Percentiles rank a stretch among this genome's conserved stretches.
These are phyloP conservation scores for Rynchops niger DNA, from an alignment of 2,113 vertebrate species.

Conservation along the genomic window DNA sequence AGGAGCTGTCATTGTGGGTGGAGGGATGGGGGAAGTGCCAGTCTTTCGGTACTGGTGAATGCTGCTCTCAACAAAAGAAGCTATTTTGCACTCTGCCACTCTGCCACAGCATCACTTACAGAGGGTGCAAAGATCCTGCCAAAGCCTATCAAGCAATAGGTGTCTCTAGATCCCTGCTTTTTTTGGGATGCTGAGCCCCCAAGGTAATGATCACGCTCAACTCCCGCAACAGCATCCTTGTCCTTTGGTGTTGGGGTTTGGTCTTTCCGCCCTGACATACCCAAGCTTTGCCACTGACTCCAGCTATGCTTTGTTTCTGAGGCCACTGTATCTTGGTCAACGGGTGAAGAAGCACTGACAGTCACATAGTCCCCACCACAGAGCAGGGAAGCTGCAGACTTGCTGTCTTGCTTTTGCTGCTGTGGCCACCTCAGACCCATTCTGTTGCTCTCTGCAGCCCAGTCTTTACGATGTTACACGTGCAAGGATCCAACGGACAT, in stretches of 20 bases:
- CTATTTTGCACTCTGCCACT: background rate
- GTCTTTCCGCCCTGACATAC: accelerated
- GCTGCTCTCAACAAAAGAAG: background rate
- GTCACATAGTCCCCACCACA: too few species aligned
- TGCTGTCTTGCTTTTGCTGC: background rate
- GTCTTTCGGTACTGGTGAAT: background rate
- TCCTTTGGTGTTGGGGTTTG: background rate
- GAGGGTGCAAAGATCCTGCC: background rate
- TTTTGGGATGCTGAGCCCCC: background rate
- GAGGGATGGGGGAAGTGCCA: background rate
- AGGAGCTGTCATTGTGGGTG: background rate
- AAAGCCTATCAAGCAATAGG: background rate
- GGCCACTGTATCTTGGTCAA: background rate
- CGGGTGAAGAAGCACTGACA: background rate
- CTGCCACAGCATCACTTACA: background rate
- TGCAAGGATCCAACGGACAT: conserved; percentile 37
- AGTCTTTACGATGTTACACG: conserved; percentile 3
- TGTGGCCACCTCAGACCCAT: background rate
- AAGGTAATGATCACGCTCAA: background rate
- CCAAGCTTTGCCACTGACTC: background rate
- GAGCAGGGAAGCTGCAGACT: background rate
- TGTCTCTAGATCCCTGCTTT: background rate
- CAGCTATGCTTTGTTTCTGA: background rate
- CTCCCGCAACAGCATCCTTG: background rate
- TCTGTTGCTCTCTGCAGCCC: background rate